These are phyloP conservation scores for Trichosurus vulpecula DNA, from an alignment of 2,797 vertebrate species.

Conservation along the genomic window DNA sequence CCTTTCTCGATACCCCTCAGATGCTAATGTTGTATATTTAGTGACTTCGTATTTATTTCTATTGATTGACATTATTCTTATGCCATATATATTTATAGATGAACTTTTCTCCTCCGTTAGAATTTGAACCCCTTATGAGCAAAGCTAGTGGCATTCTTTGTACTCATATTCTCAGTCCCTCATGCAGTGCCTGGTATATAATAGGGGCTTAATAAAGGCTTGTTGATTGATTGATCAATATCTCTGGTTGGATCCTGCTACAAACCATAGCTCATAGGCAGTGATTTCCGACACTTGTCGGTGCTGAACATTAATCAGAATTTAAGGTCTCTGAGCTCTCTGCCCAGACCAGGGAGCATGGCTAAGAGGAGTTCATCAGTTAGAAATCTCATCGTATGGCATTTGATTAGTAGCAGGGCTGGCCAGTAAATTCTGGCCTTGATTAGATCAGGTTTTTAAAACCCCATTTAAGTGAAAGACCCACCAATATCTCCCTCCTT, in stretches of 20 bases:
- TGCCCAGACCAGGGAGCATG: slow-evolving; percentile 46
- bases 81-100: not conserved
- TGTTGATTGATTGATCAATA: not conserved
- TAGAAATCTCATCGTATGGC: slow-evolving; percentile 63
- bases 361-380: slow-evolving; percentile 50
- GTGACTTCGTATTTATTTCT: not conserved
- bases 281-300: slow-evolving; percentile 6
- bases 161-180: not conserved
- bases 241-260: not conserved
- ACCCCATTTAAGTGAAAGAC: not conserved
- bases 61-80: not conserved
- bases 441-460: slow-evolving; percentile 59
- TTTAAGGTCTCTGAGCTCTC: slow-evolving; percentile 26
- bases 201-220: not conserved
- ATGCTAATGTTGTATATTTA: not conserved
- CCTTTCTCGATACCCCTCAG: not conserved
- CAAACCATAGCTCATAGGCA: not conserved
- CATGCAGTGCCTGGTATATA: not conserved
- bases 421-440: slow-evolving; percentile 55
- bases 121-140: not conserved
- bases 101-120: not conserved
- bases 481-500: slow-evolving; percentile 19
- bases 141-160: not conserved
- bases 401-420: slow-evolving; percentile 65
- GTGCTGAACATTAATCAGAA: slow-evolving; percentile 54